These are phyloP conservation scores for Phortica magna DNA, from an alignment of 2,888 invertebrate species.

Conservation along the genomic window DNA sequence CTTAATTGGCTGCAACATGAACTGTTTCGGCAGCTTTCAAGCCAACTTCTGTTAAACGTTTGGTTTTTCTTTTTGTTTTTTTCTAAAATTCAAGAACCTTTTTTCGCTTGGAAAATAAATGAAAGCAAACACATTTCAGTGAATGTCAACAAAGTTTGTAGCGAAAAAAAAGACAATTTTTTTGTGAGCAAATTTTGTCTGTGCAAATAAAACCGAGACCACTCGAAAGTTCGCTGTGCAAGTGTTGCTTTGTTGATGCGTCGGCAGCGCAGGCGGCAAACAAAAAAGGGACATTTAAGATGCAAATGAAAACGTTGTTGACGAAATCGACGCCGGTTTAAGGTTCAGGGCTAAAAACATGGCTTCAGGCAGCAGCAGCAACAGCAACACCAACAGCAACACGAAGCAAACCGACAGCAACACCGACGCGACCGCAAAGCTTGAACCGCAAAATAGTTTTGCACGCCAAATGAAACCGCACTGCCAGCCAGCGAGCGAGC, in stretches of 20 bases:
- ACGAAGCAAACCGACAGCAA: background rate
- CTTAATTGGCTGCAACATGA: no score
- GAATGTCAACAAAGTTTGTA: background rate
- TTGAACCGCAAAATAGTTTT: slow-evolving; percentile 56
- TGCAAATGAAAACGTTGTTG: background rate
- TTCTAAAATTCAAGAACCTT: no score
- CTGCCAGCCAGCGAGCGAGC: slow-evolving; percentile 13
- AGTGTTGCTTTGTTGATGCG: background rate
- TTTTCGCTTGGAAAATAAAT: background rate
- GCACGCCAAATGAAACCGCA: slow-evolving; percentile 47
- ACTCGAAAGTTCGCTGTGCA: background rate
- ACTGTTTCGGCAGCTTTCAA: no score
- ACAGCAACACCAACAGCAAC: background rate
- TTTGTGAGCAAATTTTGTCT: background rate
- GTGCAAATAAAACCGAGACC: background rate
- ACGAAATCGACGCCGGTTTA: no score
- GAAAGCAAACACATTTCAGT: background rate
- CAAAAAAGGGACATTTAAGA: background rate
- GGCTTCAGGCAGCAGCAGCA: background rate
- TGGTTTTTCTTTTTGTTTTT: no score
- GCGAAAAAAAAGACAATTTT: background rate
- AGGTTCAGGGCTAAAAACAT: background rate
- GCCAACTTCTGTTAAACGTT: no score
- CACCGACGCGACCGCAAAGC: slow-evolving; percentile 42
- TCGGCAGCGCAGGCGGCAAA: no score